phyloP scores from a whole-genome alignment of 64 coral and sea anemone species.

The Porites australiensis region DNA sequence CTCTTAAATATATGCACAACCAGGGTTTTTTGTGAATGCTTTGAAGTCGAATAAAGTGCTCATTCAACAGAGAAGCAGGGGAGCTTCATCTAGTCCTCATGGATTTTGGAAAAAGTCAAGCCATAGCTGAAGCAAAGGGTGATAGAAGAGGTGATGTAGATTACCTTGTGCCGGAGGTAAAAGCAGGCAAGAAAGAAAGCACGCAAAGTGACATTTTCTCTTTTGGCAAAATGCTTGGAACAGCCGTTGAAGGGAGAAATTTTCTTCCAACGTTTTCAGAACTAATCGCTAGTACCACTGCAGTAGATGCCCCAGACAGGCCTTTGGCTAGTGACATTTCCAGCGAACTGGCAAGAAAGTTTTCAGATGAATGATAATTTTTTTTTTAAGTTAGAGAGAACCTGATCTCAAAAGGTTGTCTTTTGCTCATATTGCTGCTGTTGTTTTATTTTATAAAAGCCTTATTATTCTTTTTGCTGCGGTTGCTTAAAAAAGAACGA shows the following conservation, averaged over 20 bases:
- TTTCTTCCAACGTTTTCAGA: not conserved
- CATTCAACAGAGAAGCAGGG: not conserved
- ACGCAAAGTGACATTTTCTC: not conserved
- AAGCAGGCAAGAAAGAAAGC: not conserved
- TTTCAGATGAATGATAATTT: no score
- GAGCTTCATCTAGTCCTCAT: conserved; percentile 2
- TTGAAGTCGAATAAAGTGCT: conserved; percentile 55
- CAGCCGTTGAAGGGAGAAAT: not conserved
- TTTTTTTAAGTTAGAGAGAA: no score
- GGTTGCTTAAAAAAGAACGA: no score
- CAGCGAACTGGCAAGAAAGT: no score
- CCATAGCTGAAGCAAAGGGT: not conserved
- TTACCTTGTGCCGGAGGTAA: not conserved
- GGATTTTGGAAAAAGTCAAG: conserved; percentile 3
- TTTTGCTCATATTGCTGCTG: no score
- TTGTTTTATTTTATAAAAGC: no score
- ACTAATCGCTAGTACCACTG: not conserved
- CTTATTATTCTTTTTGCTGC: no score
- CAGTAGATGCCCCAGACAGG: not conserved
- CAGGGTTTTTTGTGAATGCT: conserved; percentile 41
- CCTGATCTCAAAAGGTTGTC: no score
- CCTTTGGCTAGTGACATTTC: not conserved
- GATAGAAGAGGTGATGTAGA: not conserved
- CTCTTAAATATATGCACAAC: conserved; percentile 30
- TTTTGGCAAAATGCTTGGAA: not conserved